Base-by-base conservation (phyloP, 2,888 invertebrate species). In the Phania funesta region DNA sequence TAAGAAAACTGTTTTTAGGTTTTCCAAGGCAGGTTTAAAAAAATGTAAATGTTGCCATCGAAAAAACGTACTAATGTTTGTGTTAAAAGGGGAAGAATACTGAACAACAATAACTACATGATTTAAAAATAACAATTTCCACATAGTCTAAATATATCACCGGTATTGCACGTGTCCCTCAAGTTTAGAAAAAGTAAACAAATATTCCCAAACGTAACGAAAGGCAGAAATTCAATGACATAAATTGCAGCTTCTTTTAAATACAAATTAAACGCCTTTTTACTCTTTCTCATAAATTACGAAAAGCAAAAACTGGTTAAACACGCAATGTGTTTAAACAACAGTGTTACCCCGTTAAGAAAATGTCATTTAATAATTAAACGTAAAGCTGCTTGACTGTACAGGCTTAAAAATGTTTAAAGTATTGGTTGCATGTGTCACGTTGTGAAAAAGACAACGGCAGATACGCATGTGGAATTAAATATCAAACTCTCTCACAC, bases 381-480 rank as follows among this genome's bases (percentile, higher is more conserved):
- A 58, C 35, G 11, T 58, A 77, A 38, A 7, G 48, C 67, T 54
- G 64, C 67, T 74, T 44, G 62, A 64, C 44, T 38, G 38, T 54
- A 38, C 18, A 67, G 29, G 65, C 54, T 74, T 58, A 62, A 74
- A 22, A 22, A 52, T 62, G 20, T 16, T 64, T 64, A 24, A 32
- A 44, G 54, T 54, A 29, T 48, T 71, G 50, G 74, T 78, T 78
- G 77, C 81, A 74, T 78, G 81, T 82, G 78, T 78, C 78, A 82
- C 67, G 73, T 76, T 22, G 48, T 46, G 8, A 29, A 62, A 46
- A 20, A 71, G 67, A 68, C 58, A 58, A 67, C 75, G 29, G 48
- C 48, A 68, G 78, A 74, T 78, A 82, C 74, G 81, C 78, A 78
- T 64, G 68, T 82, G 74, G 74, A 81, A 77, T 74, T 68, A 74